Evolutionary conservation across 2,113 vertebrate genomes (phyloP), one percentile per base, ranked within the genome.

Genomic region (Cryptoleucopteryx plumbea): DNA sequence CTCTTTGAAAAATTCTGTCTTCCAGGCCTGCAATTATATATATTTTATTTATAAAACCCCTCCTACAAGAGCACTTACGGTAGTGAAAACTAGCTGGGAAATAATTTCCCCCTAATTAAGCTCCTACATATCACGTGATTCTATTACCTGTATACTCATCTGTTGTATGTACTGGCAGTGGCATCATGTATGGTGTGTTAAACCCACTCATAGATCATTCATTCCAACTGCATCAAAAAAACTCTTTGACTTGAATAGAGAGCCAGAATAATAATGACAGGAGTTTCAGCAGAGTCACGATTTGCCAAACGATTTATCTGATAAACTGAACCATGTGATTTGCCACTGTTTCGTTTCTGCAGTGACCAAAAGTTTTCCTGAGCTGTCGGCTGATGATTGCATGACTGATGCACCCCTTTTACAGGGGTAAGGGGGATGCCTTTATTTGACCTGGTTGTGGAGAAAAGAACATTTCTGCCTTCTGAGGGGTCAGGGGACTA

Each of bases 41-140:
- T 58, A 58, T 90, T 94, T 80, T 92, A 32, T 87, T 93, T 66
- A 68, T 85, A 32, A 90, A 86, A n/a, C 36, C 17, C 70, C 29
- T 77, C 62, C 75, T 92, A 4, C 72, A 32, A 18, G 58, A 58
- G 82, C 48, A 47, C 50, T 86, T 15, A 8, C 1, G 40, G 25
- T 26, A 26, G 75, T 48, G 50, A 42, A 23, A 85, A 22, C 65
- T 26, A 17, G 7, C 73, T 40, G 56, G 65, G 74, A 70, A 36
- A 14, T 65, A 14, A 90, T 73, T 92, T 48, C 15, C 16, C 13
- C 1, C 77, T 65, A 70, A 66, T 80, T 36, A 27, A 52, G 74
- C 56, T 40, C 42, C 43, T n/a, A 2, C 27, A 0, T 3, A 3
- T 31, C 45, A 1, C 5, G 2, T 8, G 56, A 19, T 48, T 21